A percentile compares a stretch with the other conserved stretches of the same genome.
phyloP scores from a whole-genome alignment of 2,113 vertebrate genomes.

The Miniopterus natalensis region DNA sequence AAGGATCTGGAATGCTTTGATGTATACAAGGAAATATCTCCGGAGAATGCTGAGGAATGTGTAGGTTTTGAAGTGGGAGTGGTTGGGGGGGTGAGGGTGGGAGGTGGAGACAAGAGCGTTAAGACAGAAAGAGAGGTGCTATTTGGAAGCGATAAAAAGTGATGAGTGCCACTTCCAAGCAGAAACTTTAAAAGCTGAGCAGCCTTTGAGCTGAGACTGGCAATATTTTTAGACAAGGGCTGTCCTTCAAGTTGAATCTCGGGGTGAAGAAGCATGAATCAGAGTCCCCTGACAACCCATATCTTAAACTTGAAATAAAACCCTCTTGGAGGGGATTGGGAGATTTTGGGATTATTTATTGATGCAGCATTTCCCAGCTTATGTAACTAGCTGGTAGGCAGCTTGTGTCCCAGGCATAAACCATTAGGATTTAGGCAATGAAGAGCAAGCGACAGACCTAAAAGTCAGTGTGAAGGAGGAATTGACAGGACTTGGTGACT shows the following conservation, averaged over 20 bases:
- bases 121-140: background rate
- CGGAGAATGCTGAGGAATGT: background rate
- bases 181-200: background rate
- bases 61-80: background rate
- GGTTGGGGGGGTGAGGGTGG: background rate
- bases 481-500: background rate
- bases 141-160: background rate
- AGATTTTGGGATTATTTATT: background rate
- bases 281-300: background rate
- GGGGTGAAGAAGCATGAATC: background rate
- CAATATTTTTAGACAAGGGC: background rate
- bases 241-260: background rate
- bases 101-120: background rate
- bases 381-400: background rate
- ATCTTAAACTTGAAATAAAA: conserved; percentile 16
- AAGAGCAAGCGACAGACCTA: background rate
- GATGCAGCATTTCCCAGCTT: background rate
- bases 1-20: background rate
- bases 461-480: conserved; percentile 26
- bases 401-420: background rate
- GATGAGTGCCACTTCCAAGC: background rate
- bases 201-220: background rate
- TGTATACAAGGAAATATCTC: background rate
- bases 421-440: background rate
- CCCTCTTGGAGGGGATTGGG: background rate